Evolutionary conservation across 2,113 vertebrate genomes (phyloP), one percentile per base, ranked within the genome.

Genomic region (Notarius quadriscutis): DNA sequence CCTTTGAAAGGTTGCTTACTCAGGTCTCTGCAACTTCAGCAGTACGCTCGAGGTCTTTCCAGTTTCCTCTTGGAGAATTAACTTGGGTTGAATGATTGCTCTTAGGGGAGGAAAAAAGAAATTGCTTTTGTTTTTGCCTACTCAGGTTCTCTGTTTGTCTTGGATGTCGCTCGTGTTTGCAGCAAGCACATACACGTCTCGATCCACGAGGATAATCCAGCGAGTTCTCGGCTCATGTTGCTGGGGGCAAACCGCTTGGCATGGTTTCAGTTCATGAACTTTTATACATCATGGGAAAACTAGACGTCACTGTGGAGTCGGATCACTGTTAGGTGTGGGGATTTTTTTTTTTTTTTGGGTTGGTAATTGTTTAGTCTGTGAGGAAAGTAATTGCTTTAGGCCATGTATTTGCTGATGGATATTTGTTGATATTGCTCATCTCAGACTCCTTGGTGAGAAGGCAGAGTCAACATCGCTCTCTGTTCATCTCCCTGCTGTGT

Each of bases 111-210:
- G 75, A 79, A 81, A 78, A 71, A 88, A 83, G 30, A 88, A 89
- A 88, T 88, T 84, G 84, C 81, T 87, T 91, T 87, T 86, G 55
- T 78, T 79, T 78, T 72, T 65, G 60, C 41, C 62, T 34, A 51
- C 57, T 60, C 58, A 81, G 79, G 58, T 51, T 78, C 80, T 81
- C 53, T 14, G 30, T 84, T 86, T 79, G 71, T 74, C 83, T 83
- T 60, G 10, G 83, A 84, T 84, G 62, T 72, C 79, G 77, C 74
- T 78, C 63, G 15, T 77, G 89, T 84, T 84, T 71, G 83, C 81
- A 84, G 88, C 83, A 88, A 85, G 82, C 84, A 71, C 72, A 63
- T 83, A 90, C 89, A 75, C 72, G 90, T 91, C 86, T 91, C 86
- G 71, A 75, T 89, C 85, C 86, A 84, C 86, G 86, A 84, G 77